Base-by-base conservation (phyloP, 2,797 vertebrate species). In the Yasuhikotakia modesta region DNA sequence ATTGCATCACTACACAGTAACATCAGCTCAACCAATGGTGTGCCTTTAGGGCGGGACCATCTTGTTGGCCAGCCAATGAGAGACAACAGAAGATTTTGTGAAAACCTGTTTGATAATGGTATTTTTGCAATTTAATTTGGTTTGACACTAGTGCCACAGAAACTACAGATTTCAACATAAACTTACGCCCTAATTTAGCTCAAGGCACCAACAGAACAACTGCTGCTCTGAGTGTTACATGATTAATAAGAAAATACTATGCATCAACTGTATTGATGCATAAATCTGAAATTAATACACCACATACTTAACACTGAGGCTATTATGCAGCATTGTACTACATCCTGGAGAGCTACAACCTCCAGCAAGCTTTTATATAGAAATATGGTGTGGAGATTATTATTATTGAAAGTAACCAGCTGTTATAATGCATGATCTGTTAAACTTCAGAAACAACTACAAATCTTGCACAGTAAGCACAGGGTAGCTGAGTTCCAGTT, bases 161-260 rank as follows among this genome's bases (percentile, higher is more conserved):
- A 21, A 55, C 22, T 22, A 55, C 53, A 55, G 19, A 55, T 8
- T 8, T 48, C 32, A 35, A 2, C 7, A 11, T 43, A 10, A 43
- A 43, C 10, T 43, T 43, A 43, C 10, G 17, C 14, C 14, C 5
- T 50, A 50, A 16, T 19, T 61, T 17, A 73, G 39, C 55, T 30
- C 24, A 14, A 73, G 4, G 39, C 48, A 43, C 10, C 39, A 43
- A 6, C 24, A 73, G n/a, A 21, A n/a, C 17, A 17, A 1, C 48
- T 50, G 17, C 48, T 50, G 14, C 6, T 50, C 67, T 57, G 60
- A 39, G 19, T 50, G 67, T 53, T 21, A 50, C 58, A 67, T 10
- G 6, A 76, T 48, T 79, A 48, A 67, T 67, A 21, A 39, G 30
- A 39, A 74, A 35, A 74, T 65, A 64, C 39, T 43, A n/a, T n/a